Conservation (phyloP, 64 coral and sea anemone genomes). For the Cladopsammia gracilis region DNA sequence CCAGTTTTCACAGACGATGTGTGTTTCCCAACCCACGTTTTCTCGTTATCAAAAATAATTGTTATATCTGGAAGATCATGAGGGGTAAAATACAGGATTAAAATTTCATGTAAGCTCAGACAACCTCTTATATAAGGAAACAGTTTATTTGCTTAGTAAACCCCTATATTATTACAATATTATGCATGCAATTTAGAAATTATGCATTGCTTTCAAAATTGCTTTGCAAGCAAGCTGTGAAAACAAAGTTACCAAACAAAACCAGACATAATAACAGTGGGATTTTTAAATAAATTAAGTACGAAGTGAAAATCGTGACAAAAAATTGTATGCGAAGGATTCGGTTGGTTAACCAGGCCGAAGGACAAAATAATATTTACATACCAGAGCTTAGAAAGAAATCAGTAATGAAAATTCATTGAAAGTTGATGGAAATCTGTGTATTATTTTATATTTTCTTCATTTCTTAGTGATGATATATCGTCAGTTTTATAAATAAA, state of each 20-base stretch:
- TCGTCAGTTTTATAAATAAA: neutral
- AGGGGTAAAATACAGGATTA: constrained; percentile 2
- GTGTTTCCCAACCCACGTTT: neutral
- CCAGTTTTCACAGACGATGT: too few species aligned
- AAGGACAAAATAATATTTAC: neutral
- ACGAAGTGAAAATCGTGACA: neutral
- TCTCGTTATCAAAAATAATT: neutral
- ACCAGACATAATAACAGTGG: neutral
- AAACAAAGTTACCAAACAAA: neutral
- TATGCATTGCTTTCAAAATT: too few species aligned
- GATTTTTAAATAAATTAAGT: neutral
- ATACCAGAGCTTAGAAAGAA: too few species aligned
- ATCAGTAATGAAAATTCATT: too few species aligned
- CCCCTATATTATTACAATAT: too few species aligned
- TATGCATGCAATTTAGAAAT: too few species aligned
- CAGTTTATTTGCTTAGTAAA: constrained; percentile 10
- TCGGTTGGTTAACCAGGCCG: neutral
- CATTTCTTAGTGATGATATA: too few species aligned
- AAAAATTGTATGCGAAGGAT: neutral
- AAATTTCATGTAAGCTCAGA: neutral
- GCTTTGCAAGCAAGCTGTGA: too few species aligned
- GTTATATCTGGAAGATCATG: neutral
- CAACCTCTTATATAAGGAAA: neutral
- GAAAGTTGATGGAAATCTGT: too few species aligned
- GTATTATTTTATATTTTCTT: too few species aligned